Percentiles rank a stretch among this genome's conserved stretches.
Evolutionary conservation across 2,888 invertebrate species (phyloP).

Genomic region (Athetis lepigone): DNA sequence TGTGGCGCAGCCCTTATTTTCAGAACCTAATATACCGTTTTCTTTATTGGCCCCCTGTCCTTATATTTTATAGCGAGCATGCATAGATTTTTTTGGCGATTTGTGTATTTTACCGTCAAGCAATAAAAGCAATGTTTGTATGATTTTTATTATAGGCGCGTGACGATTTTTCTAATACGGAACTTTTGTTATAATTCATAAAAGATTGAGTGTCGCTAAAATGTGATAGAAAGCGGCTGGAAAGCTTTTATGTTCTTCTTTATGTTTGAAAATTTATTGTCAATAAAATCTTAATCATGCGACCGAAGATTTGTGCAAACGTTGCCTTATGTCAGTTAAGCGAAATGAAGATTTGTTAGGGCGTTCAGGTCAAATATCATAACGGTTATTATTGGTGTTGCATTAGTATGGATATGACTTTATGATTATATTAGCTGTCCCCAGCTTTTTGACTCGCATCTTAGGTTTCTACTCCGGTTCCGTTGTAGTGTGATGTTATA

Average conservation of each 20-base stretch:
- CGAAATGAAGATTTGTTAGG: conserved; percentile 1
- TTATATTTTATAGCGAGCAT: conserved; percentile 84
- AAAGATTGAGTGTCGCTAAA: conserved; percentile 71
- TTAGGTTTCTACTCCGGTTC: too few species aligned
- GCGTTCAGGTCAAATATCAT: conserved; percentile 1
- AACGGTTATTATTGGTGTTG: background rate
- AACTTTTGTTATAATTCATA: conserved; percentile 84
- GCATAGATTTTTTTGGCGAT: conserved; percentile 86
- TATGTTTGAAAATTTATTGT: conserved; percentile 57
- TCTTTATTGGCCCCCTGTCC: conserved; percentile 84
- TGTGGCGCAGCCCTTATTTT: conserved; percentile 88
- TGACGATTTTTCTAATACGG: conserved; percentile 83
- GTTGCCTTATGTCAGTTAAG: conserved; percentile 42
- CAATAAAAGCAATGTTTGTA: conserved; percentile 85
- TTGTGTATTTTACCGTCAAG: conserved; percentile 82
- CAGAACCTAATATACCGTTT: conserved; percentile 86
- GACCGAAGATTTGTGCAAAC: conserved; percentile 46
- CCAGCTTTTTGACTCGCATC: too few species aligned
- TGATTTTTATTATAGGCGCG: conserved; percentile 82
- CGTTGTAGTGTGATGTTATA: too few species aligned
- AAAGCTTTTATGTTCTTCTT: conserved; percentile 60
- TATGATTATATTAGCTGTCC: too few species aligned
- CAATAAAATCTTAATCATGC: conserved; percentile 60
- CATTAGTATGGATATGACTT: background rate
- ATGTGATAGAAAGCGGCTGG: conserved; percentile 54